Evolutionary conservation across 2,113 vertebrate genomes (phyloP).

Genomic region (Leptobrachium leishanense): DNA sequence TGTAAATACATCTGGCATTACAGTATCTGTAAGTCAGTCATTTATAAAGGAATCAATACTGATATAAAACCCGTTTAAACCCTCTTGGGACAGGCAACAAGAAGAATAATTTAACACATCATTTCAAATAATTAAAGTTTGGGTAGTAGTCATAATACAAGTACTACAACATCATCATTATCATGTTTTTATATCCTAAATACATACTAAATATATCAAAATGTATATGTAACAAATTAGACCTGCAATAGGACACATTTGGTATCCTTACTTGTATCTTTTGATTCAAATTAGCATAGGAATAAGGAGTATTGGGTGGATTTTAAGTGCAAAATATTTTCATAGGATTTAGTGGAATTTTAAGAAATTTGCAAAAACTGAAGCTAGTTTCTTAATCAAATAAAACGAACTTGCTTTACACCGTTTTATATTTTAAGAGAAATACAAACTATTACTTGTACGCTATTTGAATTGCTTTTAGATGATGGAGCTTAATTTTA

Average conservation of each 20-base stretch:
- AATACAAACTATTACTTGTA: too few species aligned
- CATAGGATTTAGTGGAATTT: too few species aligned
- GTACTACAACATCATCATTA: neutral
- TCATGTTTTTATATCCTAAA: neutral
- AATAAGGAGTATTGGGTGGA: too few species aligned
- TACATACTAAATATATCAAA: neutral
- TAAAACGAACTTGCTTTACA: too few species aligned
- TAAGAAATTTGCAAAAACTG: too few species aligned
- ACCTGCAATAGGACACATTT: too few species aligned
- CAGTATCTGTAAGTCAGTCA: neutral
- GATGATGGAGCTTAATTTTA: neutral
- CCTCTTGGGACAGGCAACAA: neutral
- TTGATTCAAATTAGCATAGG: too few species aligned
- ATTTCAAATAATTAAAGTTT: neutral
- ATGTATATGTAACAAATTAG: too few species aligned
- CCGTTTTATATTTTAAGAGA: too few species aligned
- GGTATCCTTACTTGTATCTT: too few species aligned
- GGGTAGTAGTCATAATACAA: neutral
- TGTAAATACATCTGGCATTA: conserved; percentile 6
- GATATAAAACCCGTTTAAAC: conserved; percentile 7
- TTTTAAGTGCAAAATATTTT: too few species aligned
- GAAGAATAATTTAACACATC: neutral
- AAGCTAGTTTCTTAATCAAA: too few species aligned
- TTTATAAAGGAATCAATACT: conserved; percentile 7
- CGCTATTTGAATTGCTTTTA: neutral